phyloP scores from a whole-genome alignment of 1,140 invertebrate species.

The Gonioctena quinquepunctata region DNA sequence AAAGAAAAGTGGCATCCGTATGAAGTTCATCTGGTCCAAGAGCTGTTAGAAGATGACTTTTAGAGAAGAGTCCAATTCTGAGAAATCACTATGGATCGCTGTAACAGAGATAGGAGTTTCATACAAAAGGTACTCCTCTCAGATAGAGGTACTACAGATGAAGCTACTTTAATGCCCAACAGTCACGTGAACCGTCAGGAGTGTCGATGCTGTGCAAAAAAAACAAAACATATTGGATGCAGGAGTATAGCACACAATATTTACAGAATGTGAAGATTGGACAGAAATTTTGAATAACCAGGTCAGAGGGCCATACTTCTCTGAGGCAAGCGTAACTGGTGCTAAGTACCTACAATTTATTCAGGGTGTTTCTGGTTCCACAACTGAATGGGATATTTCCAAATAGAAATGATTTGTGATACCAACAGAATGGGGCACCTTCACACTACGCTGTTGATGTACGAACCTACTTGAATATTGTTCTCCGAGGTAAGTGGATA shows the following conservation, averaged over 20 bases:
- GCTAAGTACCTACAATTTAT: not conserved
- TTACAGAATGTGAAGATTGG: not conserved
- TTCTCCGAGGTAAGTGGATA: not conserved
- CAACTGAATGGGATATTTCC: slow-evolving; percentile 1
- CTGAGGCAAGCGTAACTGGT: no score
- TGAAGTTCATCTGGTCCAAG: not conserved
- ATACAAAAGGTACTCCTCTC: slow-evolving; percentile 8
- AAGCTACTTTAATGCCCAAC: not conserved
- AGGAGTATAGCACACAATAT: no score
- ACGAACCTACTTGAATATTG: no score
- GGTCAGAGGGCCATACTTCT: not conserved
- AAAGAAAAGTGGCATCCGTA: not conserved
- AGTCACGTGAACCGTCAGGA: not conserved
- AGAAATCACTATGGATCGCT: no score
- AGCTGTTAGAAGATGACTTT: no score
- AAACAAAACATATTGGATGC: not conserved
- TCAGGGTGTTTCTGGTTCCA: slow-evolving; percentile 8
- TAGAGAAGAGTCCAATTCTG: no score
- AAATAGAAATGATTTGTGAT: slow-evolving; percentile 25
- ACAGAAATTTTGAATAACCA: not conserved
- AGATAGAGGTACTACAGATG: no score
- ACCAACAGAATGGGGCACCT: slow-evolving; percentile 14
- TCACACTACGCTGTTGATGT: not conserved
- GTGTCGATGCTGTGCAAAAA: not conserved
- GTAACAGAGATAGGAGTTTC: no score